Conservation (phyloP, 2,797 vertebrate species). For the Eulemur coronatus region DNA sequence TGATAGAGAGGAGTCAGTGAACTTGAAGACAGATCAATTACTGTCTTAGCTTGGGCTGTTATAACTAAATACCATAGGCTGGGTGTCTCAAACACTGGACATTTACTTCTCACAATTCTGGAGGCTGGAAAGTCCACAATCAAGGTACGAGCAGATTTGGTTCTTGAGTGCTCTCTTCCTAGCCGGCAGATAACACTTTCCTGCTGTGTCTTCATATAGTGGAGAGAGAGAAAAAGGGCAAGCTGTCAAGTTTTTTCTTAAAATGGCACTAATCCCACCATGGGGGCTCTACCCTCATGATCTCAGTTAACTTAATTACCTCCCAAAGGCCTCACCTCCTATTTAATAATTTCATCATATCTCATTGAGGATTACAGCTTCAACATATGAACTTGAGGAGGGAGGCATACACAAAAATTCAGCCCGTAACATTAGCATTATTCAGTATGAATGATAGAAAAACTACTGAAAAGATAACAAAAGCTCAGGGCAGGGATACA, state of each 20-base stretch:
- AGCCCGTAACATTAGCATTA: no score
- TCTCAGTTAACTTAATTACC: neutral
- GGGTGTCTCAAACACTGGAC: neutral
- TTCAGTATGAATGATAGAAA: no score
- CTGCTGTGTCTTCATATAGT: neutral
- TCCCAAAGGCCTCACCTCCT: neutral
- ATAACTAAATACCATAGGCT: neutral
- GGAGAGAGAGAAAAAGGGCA: neutral
- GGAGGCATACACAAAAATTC: no score
- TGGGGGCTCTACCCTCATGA: neutral
- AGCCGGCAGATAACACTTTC: no score
- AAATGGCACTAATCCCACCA: neutral
- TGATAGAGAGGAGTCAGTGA: neutral
- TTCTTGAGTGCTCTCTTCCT: neutral
- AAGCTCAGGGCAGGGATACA: no score
- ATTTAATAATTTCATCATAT: neutral
- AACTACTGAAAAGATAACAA: no score
- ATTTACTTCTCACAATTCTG: neutral
- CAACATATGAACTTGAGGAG: neutral
- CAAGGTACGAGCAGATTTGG: neutral
- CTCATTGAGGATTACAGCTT: neutral
- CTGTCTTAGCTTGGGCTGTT: neutral
- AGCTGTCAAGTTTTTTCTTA: neutral
- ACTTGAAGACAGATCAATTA: neutral
- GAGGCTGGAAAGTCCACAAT: neutral